A percentile compares a stretch with the other conserved stretches of the same genome.
Evolutionary conservation across 1,140 invertebrate genomes (phyloP).

Genomic region (Diorhabda elongata): DNA sequence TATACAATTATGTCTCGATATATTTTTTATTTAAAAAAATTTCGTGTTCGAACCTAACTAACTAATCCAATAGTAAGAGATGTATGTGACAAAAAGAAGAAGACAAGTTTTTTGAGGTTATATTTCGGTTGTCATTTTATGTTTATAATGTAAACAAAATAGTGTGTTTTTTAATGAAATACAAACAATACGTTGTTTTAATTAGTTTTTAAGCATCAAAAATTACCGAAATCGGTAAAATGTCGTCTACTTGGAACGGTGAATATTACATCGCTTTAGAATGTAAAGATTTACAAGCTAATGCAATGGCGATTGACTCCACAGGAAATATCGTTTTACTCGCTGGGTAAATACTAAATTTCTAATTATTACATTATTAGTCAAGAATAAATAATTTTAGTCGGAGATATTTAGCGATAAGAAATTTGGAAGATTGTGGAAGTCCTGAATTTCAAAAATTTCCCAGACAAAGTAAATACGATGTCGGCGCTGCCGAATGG

Average conservation of each 20-base stretch:
- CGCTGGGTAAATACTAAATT: slow-evolving; percentile 62
- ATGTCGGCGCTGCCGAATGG: slow-evolving; percentile 88
- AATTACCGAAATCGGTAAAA: neutral
- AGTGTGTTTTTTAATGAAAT: no score
- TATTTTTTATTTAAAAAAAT: no score
- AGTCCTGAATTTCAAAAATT: slow-evolving; percentile 72
- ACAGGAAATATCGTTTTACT: slow-evolving; percentile 77
- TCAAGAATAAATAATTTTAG: slow-evolving; percentile 46
- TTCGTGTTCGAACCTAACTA: no score
- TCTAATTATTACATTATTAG: neutral
- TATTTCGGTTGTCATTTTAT: no score
- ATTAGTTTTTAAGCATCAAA: no score
- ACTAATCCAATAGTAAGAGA: no score
- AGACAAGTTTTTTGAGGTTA: no score
- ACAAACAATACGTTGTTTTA: no score
- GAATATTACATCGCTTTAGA: slow-evolving; percentile 45
- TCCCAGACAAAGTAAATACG: slow-evolving; percentile 86
- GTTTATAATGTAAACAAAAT: no score
- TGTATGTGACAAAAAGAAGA: no score
- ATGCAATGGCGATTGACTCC: slow-evolving; percentile 85
- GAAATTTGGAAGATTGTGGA: slow-evolving; percentile 62
- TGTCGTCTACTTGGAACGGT: slow-evolving; percentile 34
- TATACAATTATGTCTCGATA: no score
- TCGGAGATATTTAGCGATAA: slow-evolving; percentile 75
- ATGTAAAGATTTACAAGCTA: slow-evolving; percentile 68